Percentiles rank a stretch among this genome's conserved stretches.
Evolutionary conservation across 2,797 vertebrate species (phyloP).

Genomic region (Coilia nasus): DNA sequence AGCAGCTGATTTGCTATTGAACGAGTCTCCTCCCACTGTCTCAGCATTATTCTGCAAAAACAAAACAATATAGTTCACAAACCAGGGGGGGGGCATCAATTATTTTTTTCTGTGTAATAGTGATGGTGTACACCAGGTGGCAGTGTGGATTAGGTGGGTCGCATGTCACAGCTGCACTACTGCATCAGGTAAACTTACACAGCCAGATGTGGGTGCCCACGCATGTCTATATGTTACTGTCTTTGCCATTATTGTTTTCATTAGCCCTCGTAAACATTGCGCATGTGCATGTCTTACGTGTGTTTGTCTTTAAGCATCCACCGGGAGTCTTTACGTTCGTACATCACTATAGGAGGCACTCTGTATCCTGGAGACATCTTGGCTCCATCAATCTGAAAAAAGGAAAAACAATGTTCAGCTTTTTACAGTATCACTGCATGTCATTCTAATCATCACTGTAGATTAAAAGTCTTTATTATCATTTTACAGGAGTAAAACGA

Average conservation of each 20-base stretch:
- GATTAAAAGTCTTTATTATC: no score
- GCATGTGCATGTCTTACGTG: slow-evolving; percentile 72
- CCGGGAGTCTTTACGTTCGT: slow-evolving; percentile 80
- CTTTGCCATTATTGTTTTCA: no score
- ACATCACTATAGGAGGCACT: slow-evolving; percentile 85
- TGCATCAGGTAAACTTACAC: no score
- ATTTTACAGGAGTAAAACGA: background rate
- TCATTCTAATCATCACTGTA: no score
- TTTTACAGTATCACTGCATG: background rate
- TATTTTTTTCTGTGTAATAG: background rate
- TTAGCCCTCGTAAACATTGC: background rate
- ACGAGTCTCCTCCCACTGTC: slow-evolving; percentile 87
- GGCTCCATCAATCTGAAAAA: slow-evolving; percentile 80
- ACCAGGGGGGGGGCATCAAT: background rate
- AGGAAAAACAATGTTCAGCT: background rate
- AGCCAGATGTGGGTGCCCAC: no score
- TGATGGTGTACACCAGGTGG: no score
- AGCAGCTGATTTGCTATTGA: slow-evolving; percentile 80
- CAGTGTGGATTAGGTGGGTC: no score
- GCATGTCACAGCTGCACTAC: no score
- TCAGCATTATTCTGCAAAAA: slow-evolving; percentile 84
- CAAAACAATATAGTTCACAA: background rate
- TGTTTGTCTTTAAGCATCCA: slow-evolving; percentile 91
- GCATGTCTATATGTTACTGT: no score
- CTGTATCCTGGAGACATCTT: slow-evolving; percentile 81